These are phyloP conservation scores for Itoplectis maculator DNA, from an alignment of 2,888 invertebrate genomes.

Conservation along the genomic window DNA sequence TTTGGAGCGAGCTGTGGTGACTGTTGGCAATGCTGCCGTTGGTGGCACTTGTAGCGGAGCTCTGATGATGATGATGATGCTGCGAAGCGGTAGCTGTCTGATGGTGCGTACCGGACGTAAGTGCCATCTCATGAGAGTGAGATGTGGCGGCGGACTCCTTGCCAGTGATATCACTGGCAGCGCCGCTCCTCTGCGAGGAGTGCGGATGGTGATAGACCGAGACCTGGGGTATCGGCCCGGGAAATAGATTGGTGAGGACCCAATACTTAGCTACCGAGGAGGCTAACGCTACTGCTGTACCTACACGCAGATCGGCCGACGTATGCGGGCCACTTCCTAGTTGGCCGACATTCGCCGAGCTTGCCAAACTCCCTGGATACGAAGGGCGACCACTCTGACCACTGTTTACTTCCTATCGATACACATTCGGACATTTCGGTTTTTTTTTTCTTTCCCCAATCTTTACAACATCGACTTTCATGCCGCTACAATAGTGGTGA, in stretches of 20 bases:
- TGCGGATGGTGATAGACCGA: slow-evolving; percentile 87
- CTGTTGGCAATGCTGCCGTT: slow-evolving; percentile 75
- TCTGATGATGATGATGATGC: slow-evolving; percentile 80
- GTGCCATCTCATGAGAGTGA: slow-evolving; percentile 82
- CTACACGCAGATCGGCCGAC: slow-evolving; percentile 83
- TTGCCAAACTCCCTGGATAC: slow-evolving; percentile 82
- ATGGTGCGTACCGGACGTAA: slow-evolving; percentile 79
- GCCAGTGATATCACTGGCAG: slow-evolving; percentile 84
- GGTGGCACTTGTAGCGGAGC: slow-evolving; percentile 76
- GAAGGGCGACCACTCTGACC: slow-evolving; percentile 83
- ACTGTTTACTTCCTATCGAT: slow-evolving; percentile 83
- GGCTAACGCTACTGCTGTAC: slow-evolving; percentile 88
- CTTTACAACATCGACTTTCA: slow-evolving; percentile 83
- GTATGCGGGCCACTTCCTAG: slow-evolving; percentile 81
- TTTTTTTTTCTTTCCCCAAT: slow-evolving; percentile 48
- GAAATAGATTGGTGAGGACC: slow-evolving; percentile 93
- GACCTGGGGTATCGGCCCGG: slow-evolving; percentile 91
- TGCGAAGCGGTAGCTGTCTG: slow-evolving; percentile 73
- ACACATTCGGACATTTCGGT: slow-evolving; percentile 80
- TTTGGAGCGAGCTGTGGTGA: slow-evolving; percentile 81
- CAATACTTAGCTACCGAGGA: slow-evolving; percentile 93
- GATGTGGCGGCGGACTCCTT: slow-evolving; percentile 78
- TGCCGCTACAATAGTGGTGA: slow-evolving; percentile 73
- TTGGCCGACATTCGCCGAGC: slow-evolving; percentile 81
- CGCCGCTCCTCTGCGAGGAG: slow-evolving; percentile 86